Base-by-base conservation (phyloP, 2,113 vertebrate species). In the Periophthalmus modestus region DNA sequence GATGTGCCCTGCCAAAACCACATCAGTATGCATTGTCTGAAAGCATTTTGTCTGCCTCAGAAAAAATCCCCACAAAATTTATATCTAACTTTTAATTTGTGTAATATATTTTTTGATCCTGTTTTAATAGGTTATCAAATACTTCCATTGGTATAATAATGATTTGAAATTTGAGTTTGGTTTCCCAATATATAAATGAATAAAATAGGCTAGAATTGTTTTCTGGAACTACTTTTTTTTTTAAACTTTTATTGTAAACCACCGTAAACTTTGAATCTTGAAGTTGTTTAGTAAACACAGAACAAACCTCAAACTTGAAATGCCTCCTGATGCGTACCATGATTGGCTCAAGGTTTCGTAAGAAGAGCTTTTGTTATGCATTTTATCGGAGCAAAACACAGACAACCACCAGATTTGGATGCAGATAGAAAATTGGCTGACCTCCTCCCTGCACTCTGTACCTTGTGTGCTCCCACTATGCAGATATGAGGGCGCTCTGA, bases 401-500 rank as follows among this genome's bases (percentile, higher is more conserved):
- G 69, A 84, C 74, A 85, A 82, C 78, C 43, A 16, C 68, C 74
- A 78, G 73, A 84, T 75, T 83, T 82, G 82, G 81, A 90, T 82
- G 72, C 71, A 85, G 82, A 89, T 83, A 75, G 68, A 78, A 83
- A 85, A 86, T 78, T 84, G 82, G 66, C 82, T 82, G 84, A 91
- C 84, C 86, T 62, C 74, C 69, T 83, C 72, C 34, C 75, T 61
- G 76, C 81, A 47, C 75, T 74, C 68, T 12, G 59, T 77, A 68
- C 65, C 74, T 57, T 85, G 47, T 74, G 67, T 85, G 77, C 83
- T 78, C 78, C 80, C 65, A 36, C 77, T 62, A 13, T 69, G 68
- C 72, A 86, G 85, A 88, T 84, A 81, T 79, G 79, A 90, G 82
- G 86, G 77, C 84, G 83, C 78, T 75, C 77, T 90, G 89, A 86